Base-by-base conservation (phyloP, 2,797 vertebrate genomes). In the Microctenopoma steveboyesi region DNA sequence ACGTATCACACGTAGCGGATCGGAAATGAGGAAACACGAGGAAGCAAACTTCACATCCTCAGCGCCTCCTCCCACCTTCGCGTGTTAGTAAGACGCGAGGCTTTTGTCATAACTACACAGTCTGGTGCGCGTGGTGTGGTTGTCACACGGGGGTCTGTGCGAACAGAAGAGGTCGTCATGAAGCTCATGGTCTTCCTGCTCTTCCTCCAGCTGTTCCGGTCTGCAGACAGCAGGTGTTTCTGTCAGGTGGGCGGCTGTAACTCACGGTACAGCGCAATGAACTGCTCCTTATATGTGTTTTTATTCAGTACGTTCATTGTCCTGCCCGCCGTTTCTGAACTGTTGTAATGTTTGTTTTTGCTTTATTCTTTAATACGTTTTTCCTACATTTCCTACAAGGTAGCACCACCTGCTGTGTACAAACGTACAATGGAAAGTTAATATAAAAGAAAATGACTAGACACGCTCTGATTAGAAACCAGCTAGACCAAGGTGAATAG, bases 141-240 rank as follows among this genome's bases (percentile, higher is more conserved):
- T 56, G 6, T 39, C 12, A 49, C 10, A 8, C 66, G 16, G 18
- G 45, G 25, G 16, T n/a, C 8, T n/a, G 59, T 22, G 45, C 5
- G 14, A 4, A 22, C 27, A 25, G 22, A 18, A 49, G n/a, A 9
- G 62, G 59, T 73, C 57, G 64, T 7, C 0, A 87, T 90, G 89
- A 81, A 69, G 74, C 46, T 15, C 79, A 45, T 66, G 71, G 43
- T 86, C 58, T 6, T 72, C 42, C 8, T 61, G 2, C 35, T 84
- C 25, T 22, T 78, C 47, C 48, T 84, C 13, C 64, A 69, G 35
- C 46, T 81, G 61, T 50, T 27, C 37, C 35, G 73, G 3, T 52
- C 61, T 1, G 92, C 90, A 18, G 90, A 84, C 35, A 73, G 92
- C 79, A 87, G 92, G 78, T 95, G 94, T 78, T 96, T 95, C 89